These are phyloP conservation scores for Leptinotarsa rubiginosa DNA, from an alignment of 2,888 invertebrate species.

Conservation along the genomic window DNA sequence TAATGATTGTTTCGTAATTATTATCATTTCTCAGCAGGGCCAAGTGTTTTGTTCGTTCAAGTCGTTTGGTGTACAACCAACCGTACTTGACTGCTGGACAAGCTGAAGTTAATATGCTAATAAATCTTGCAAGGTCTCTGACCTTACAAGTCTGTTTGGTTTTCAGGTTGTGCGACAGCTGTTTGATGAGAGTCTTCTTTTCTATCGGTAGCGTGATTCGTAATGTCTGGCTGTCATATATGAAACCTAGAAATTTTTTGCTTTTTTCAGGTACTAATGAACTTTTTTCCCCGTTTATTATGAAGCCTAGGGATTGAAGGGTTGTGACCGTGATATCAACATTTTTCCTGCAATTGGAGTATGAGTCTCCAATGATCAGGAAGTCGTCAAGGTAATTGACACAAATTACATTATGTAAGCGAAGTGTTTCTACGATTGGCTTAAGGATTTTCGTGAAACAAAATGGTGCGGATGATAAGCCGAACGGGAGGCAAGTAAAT, in stretches of 20 bases:
- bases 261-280: constrained; percentile 8
- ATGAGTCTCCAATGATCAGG: constrained; percentile 24
- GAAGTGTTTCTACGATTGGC: constrained; percentile 35
- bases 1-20: constrained; percentile 23
- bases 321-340: constrained; percentile 8
- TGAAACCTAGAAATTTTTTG: constrained; percentile 27
- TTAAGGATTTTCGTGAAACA: constrained; percentile 54
- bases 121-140: constrained; percentile 27
- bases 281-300: constrained; percentile 27
- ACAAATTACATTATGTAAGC: constrained; percentile 39
- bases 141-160: constrained; percentile 28
- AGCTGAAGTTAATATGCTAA: constrained; percentile 27
- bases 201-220: constrained; percentile 22
- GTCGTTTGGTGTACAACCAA: constrained; percentile 25
- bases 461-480: constrained; percentile 48
- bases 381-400: constrained; percentile 38
- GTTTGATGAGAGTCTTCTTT: constrained; percentile 11
- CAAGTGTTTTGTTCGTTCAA: constrained; percentile 40
- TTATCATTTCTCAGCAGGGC: constrained; percentile 31
- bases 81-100: constrained; percentile 35
- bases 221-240: constrained; percentile 26
- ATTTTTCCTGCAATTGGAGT: not conserved
- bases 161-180: not conserved
- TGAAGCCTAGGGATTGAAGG: constrained; percentile 29
- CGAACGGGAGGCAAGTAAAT: constrained; percentile 47